These are phyloP conservation scores for Tichodroma muraria DNA, from an alignment of 2,113 vertebrate genomes.

Conservation along the genomic window DNA sequence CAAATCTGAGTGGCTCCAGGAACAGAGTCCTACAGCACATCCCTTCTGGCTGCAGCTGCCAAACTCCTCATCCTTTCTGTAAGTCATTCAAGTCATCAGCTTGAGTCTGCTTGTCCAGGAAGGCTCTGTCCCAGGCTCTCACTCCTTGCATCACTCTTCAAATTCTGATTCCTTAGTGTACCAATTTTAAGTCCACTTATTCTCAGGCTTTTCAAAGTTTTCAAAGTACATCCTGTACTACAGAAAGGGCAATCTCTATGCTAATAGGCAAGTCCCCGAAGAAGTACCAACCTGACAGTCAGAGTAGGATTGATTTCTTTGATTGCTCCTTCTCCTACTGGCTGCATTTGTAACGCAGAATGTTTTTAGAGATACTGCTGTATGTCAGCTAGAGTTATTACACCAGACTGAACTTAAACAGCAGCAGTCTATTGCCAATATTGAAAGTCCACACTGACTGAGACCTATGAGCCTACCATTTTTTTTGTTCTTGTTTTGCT, in stretches of 20 bases:
- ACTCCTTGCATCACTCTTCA: background rate
- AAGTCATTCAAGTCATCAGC: background rate
- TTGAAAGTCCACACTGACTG: background rate
- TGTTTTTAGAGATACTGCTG: background rate
- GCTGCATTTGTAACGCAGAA: background rate
- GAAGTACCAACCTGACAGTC: background rate
- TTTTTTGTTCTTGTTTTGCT: background rate
- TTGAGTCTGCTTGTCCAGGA: background rate
- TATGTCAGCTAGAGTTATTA: background rate
- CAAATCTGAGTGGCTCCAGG: background rate
- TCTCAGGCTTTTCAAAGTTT: background rate
- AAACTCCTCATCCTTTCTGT: background rate
- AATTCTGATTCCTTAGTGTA: background rate
- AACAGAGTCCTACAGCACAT: background rate
- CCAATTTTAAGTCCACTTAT: background rate
- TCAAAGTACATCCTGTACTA: background rate
- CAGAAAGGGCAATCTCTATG: background rate
- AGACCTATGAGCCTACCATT: background rate
- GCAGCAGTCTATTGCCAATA: background rate
- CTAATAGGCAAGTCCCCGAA: background rate
- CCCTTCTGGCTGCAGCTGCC: background rate
- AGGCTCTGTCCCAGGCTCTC: background rate
- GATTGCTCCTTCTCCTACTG: background rate
- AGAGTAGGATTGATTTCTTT: background rate
- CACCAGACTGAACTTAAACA: conserved; percentile 4